Conservation (phyloP, 2,888 invertebrate genomes). For the Caenorhabditis imperialis region DNA sequence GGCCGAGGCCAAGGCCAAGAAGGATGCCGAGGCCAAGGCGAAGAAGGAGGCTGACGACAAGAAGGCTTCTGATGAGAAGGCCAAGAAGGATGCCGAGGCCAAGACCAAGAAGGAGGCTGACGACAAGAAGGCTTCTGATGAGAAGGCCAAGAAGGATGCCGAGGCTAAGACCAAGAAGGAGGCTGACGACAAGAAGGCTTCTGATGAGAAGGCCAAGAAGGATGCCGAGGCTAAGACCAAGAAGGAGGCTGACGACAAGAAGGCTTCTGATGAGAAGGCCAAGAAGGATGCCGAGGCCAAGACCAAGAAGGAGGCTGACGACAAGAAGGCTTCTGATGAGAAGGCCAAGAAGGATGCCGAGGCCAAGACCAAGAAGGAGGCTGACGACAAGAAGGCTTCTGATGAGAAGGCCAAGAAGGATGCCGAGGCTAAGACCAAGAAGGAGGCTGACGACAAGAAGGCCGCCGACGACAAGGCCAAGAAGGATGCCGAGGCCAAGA, state of each 20-base stretch:
- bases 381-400: conserved; percentile 8
- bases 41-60: conserved; percentile 28
- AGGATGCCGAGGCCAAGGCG: conserved; percentile 2
- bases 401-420: conserved; percentile 21
- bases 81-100: conserved; percentile 34
- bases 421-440: conserved; percentile 41
- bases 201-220: conserved; percentile 9
- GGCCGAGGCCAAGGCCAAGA: conserved; percentile 11
- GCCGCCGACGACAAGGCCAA: conserved; percentile 1
- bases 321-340: conserved; percentile 3
- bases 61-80: conserved; percentile 25
- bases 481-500: conserved; percentile 35
- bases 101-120: conserved; percentile 26
- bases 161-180: conserved; percentile 28
- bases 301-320: conserved; percentile 18
- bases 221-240: conserved; percentile 16
- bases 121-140: conserved; percentile 26
- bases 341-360: conserved; percentile 22
- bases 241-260: conserved; percentile 11
- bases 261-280: conserved; percentile 7
- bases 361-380: conserved; percentile 14
- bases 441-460: conserved; percentile 18
- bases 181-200: conserved; percentile 12
- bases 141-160: conserved; percentile 12
- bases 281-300: conserved; percentile 7